phyloP scores from a whole-genome alignment of 1,140 invertebrate species.

The Pseudomyrmex sp. region DNA sequence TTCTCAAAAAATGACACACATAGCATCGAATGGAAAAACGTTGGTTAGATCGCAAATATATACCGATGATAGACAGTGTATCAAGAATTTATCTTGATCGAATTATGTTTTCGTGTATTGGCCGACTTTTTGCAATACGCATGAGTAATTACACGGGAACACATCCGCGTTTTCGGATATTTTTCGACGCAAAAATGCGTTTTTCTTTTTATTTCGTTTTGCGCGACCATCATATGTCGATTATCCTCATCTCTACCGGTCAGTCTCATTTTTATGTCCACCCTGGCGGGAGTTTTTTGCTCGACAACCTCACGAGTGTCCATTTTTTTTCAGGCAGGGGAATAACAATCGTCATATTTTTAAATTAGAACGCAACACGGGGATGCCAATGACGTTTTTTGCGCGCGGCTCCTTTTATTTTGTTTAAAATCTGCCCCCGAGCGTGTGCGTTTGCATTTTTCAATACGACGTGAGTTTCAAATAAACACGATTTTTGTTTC shows the following conservation, averaged over 20 bases:
- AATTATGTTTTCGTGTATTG: constrained; percentile 68
- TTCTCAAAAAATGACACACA: constrained; percentile 17
- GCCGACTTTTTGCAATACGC: constrained; percentile 37
- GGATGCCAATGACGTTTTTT: constrained; percentile 45
- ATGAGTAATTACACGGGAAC: constrained; percentile 75
- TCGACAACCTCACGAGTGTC: constrained; percentile 12
- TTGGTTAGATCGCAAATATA: constrained; percentile 32
- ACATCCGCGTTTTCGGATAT: constrained; percentile 58
- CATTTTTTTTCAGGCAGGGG: constrained; percentile 36
- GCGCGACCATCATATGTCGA: constrained; percentile 60
- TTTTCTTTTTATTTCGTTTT: constrained; percentile 73
- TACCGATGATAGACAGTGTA: constrained; percentile 34
- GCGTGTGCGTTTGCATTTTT: constrained; percentile 42
- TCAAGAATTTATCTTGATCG: constrained; percentile 59
- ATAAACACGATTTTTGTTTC: constrained; percentile 60
- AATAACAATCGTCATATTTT: constrained; percentile 67
- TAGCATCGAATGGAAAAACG: constrained; percentile 30
- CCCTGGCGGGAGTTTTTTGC: constrained; percentile 10
- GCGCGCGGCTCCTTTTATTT: constrained; percentile 30
- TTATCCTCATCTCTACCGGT: constrained; percentile 63
- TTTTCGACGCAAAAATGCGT: constrained; percentile 62
- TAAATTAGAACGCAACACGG: constrained; percentile 54
- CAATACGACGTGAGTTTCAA: constrained; percentile 49
- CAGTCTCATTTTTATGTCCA: constrained; percentile 21
- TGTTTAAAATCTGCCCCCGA: constrained; percentile 43